Base-by-base conservation (phyloP, 2,113 vertebrate genomes). In the Hymenochirus boettgeri region DNA sequence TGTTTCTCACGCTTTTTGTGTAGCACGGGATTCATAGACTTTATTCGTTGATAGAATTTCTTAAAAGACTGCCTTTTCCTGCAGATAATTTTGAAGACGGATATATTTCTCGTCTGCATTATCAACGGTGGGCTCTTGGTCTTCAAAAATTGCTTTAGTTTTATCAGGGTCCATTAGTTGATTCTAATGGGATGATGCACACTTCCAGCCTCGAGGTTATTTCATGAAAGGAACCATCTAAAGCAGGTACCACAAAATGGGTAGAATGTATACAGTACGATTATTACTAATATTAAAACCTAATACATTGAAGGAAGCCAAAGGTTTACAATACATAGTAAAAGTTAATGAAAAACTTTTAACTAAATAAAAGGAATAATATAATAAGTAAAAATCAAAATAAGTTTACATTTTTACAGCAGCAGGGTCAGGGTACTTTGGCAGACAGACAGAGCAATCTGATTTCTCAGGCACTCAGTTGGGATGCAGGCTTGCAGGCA, bases 161-260 rank as follows among this genome's bases (percentile, higher is more conserved):
- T 81, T 72, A 1, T 1, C 25, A 90, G 79, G 4, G 72, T 76
- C 59, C 83, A 65, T 77, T 76, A 52, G 80, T 75, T 3, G 72
- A 77, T 27, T 87, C 77, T 24, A 79, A 5, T 82, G 81, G 50
- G 72, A 76, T 6, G 79, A 78, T 17, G 83, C 70, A 60, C 81
- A 83, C n/a, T n/a, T n/a, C 79, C 35, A 76, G 37, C 21, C 75
- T 80, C 60, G 85, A 78, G 1, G 74, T 79, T 73, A 82, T 85
- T 46, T 81, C 78, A 69, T 83, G 79, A 54, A 78, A 71, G 56
- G 75, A 61, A 73, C 76, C 69, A 78, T 70, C 87, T 91, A 62
- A 69, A 31, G 11, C 4, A 65, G 23, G 61, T 0, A 70, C 29
- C 21, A 33, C 31, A 33, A 33, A 33, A 33, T 7, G 31, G 78